Percentiles rank a stretch among this genome's conserved stretches.
Evolutionary conservation across 2,888 invertebrate genomes (phyloP).

Genomic region (Andrena dorsata): DNA sequence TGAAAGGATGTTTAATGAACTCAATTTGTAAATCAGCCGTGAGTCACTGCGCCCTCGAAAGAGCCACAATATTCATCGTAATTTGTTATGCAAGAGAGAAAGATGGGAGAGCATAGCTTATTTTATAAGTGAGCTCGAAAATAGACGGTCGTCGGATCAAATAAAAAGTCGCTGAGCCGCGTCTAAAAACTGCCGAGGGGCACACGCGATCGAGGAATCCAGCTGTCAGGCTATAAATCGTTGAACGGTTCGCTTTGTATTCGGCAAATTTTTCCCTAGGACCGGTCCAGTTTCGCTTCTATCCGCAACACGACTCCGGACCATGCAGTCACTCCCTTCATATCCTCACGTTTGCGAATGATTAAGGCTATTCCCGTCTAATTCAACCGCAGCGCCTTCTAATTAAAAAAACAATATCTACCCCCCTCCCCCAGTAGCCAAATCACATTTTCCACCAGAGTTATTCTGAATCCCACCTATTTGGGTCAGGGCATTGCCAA

Average conservation of each 20-base stretch:
- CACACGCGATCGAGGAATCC: conserved; percentile 47
- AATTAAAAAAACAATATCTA: background rate
- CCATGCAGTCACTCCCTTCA: background rate
- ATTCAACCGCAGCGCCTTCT: background rate
- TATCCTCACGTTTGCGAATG: background rate
- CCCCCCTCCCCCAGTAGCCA: background rate
- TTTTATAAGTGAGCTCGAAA: conserved; percentile 18
- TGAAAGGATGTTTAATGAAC: background rate
- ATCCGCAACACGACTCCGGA: background rate
- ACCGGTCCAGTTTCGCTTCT: conserved; percentile 21
- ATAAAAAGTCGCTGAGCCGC: conserved; percentile 27
- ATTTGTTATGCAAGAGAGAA: conserved; percentile 4
- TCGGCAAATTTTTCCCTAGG: conserved; percentile 43
- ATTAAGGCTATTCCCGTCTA: background rate
- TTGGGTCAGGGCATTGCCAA: background rate
- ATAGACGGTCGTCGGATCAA: conserved; percentile 37
- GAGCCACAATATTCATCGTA: too few species aligned
- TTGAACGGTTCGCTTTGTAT: conserved; percentile 41
- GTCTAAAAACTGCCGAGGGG: conserved; percentile 52
- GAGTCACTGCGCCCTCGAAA: background rate
- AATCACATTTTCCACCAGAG: background rate
- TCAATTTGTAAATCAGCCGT: background rate
- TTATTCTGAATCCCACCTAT: background rate
- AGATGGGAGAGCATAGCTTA: background rate
- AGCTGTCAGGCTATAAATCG: conserved; percentile 62